These are phyloP conservation scores for Sisor rabdophorus DNA, from an alignment of 2,113 vertebrate genomes.

Conservation along the genomic window DNA sequence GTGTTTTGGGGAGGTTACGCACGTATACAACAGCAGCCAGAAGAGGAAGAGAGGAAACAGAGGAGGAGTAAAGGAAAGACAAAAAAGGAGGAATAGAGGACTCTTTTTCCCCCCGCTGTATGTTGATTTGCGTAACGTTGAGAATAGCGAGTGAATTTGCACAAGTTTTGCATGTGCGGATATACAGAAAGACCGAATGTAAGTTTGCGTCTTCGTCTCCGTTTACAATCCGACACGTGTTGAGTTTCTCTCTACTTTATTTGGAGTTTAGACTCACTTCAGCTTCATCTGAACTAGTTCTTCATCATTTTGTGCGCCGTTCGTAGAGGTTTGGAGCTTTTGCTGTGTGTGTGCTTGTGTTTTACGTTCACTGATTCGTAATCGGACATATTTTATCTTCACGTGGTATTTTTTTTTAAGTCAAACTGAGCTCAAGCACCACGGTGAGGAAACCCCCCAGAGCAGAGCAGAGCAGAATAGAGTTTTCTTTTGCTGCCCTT, in stretches of 20 bases:
- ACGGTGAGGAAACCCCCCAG: constrained; percentile 34
- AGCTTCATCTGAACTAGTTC: background rate
- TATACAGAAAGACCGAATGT: background rate
- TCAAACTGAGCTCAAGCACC: background rate
- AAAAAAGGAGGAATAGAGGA: constrained; percentile 12
- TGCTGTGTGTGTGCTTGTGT: background rate
- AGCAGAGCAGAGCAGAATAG: too few species aligned
- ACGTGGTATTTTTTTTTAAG: constrained; percentile 34
- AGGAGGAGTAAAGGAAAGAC: constrained; percentile 11
- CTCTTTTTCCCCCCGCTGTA: constrained; percentile 28
- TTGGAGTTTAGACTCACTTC: background rate
- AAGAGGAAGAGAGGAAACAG: constrained; percentile 30
- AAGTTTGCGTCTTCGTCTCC: background rate
- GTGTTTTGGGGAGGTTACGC: background rate
- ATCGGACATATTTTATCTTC: background rate
- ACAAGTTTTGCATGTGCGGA: background rate
- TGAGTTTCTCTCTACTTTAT: constrained; percentile 13
- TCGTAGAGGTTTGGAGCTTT: background rate
- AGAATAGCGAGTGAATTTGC: constrained; percentile 3
- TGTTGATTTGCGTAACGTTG: constrained; percentile 23
- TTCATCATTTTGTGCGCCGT: background rate
- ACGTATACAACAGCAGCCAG: background rate
- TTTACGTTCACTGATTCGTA: background rate
- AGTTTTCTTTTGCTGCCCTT: constrained; percentile 27
- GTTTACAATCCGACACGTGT: constrained; percentile 30